These are phyloP conservation scores for Aplysina aerophoba DNA, from an alignment of 37 sponge, comb jelly and placozoan species.

Conservation along the genomic window DNA sequence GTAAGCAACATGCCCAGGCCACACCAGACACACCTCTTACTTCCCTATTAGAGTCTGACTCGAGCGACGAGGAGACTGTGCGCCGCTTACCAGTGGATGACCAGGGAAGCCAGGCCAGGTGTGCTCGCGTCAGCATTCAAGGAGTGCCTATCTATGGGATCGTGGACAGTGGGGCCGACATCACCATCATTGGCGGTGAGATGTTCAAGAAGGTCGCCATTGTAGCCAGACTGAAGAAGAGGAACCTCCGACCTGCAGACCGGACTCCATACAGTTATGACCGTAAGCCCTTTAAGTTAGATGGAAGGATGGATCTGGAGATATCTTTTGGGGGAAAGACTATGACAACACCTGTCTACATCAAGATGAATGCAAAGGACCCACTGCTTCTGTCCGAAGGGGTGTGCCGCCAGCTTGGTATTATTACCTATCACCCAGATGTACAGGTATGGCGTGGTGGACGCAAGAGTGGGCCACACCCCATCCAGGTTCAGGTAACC, in stretches of 20 bases:
- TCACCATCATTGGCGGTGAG: conserved; percentile 33
- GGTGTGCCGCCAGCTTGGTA: conserved; percentile 54
- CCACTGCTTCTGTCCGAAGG: conserved; percentile 59
- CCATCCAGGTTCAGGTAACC: neutral
- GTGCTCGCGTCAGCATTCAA: conserved; percentile 24
- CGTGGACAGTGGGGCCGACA: conserved; percentile 33
- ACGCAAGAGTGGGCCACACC: neutral
- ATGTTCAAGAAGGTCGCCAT: conserved; percentile 33
- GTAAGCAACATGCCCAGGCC: neutral
- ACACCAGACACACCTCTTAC: too few relatives aligned
- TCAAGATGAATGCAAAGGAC: conserved; percentile 63
- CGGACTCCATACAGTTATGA: conserved; percentile 39
- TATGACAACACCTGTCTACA: conserved; percentile 24
- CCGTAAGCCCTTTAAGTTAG: conserved; percentile 36
- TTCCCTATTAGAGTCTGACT: conserved; percentile 9
- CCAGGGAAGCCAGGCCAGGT: conserved; percentile 20
- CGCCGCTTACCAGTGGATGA: conserved; percentile 1
- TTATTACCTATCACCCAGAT: conserved; percentile 43
- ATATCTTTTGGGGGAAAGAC: conserved; percentile 32
- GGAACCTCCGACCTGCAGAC: conserved; percentile 35
- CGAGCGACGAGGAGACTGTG: neutral
- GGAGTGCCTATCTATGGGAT: conserved; percentile 32
- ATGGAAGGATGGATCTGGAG: conserved; percentile 49
- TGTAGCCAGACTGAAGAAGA: conserved; percentile 8
- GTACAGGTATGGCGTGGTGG: conserved; percentile 36